Base-by-base conservation (phyloP, 2,888 invertebrate species). In the Watsonalla binaria region DNA sequence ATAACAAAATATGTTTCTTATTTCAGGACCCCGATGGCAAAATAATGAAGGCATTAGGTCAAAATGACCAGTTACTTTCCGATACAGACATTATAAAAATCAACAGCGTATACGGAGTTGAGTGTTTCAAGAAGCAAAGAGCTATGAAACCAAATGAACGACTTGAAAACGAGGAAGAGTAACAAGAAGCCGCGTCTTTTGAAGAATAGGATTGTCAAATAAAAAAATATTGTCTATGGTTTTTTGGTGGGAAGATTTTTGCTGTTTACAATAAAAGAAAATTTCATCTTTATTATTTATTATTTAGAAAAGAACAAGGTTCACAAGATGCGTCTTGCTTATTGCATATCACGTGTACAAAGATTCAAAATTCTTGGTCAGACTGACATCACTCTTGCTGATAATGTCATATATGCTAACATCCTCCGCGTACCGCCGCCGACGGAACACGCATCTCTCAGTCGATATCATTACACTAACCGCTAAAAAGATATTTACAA, bases 1-100 rank as follows among this genome's bases (percentile, higher is more conserved):
- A n/a, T n/a, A n/a, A n/a, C n/a, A n/a, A n/a, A n/a, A n/a, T n/a
- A n/a, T n/a, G n/a, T 45, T 56, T 35, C 54, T 35, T 57, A 56
- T 69, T 66, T 4, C 72, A 90, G 89, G 89, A 90, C 24, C 84
- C 87, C 0, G 78, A 83, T 37, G 87, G 87, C 8, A 63, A 61
- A 0, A 46, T 86, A 2, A 89, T 90, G 89, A 79, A 72, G 49
- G 58, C 68, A 0, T 54, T 90, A 0, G 89, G 89, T 0, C 87
- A 90, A 54, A 66, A 87, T 42, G 47, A 65, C 0, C 56, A 80
- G 35, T 58, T 88, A 0, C 65, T 89, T 0, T 90, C 89, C 2
- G 74, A 86, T 0, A 52, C 54, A 5, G 89, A 90, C 24, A 72
- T 88, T 0, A 57, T 84, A 0, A 90, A 86, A 56, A 88, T 90